A percentile compares a stretch with the other conserved stretches of the same genome.
Evolutionary conservation across 2,797 vertebrate species (phyloP).

Genomic region (Serranus cabrilla): DNA sequence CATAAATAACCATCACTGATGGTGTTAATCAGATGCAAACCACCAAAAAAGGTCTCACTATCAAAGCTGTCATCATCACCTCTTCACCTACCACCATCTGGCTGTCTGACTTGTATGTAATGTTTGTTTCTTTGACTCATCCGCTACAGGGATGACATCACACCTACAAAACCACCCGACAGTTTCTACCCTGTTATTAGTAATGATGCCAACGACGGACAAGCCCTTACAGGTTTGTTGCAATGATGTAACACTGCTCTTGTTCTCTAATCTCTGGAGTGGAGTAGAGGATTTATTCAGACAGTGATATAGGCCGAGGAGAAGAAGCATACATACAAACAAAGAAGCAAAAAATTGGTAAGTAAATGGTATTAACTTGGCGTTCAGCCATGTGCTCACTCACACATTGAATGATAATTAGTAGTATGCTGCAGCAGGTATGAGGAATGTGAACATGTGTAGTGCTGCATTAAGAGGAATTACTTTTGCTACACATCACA

Average conservation of each 20-base stretch:
- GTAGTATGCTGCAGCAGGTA: background rate
- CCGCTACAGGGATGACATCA: conserved; percentile 68
- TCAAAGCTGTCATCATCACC: conserved; percentile 6
- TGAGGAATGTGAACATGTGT: conserved; percentile 7
- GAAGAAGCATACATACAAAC: background rate
- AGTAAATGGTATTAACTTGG: background rate
- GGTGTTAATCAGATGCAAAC: background rate
- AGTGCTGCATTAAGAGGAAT: conserved; percentile 16
- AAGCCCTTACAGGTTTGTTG: conserved; percentile 50
- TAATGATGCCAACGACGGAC: conserved; percentile 44
- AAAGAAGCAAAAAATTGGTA: background rate
- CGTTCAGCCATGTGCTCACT: background rate
- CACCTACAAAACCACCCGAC: conserved; percentile 32
- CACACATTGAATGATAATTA: conserved; percentile 10
- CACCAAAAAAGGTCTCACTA: background rate
- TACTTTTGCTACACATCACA: conserved; percentile 18
- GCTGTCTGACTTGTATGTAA: conserved; percentile 31
- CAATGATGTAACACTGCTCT: conserved; percentile 23
- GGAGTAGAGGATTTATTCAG: conserved; percentile 9
- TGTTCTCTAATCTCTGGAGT: conserved; percentile 33
- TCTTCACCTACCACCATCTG: conserved; percentile 37
- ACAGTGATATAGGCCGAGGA: background rate
- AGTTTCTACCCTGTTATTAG: conserved; percentile 60
- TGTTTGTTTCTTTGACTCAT: conserved; percentile 57
- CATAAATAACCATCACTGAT: background rate